Evolutionary conservation across 2,888 invertebrate species (phyloP).

Genomic region (Seira ritae): DNA sequence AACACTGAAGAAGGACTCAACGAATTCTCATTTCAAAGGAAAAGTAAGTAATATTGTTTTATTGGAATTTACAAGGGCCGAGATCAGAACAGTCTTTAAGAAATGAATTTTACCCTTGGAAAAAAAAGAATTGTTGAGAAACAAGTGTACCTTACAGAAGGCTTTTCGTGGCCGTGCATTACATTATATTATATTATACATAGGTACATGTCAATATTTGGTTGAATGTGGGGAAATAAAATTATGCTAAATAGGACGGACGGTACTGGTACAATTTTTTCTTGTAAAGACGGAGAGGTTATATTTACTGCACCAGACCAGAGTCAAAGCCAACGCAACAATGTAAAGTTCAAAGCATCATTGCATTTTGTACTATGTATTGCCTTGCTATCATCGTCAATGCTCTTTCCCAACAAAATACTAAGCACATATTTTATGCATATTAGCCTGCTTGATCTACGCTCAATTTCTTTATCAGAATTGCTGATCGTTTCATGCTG

Average conservation of each 20-base stretch:
- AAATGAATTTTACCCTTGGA: conserved; percentile 17
- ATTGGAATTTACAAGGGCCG: not conserved
- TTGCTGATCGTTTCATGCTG: not conserved
- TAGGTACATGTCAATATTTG: conserved; percentile 5
- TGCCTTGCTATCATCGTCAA: too few relatives aligned
- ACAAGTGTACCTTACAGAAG: conserved; percentile 13
- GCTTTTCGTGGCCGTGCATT: conserved; percentile 2
- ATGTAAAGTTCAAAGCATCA: too few relatives aligned
- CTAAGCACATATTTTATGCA: too few relatives aligned
- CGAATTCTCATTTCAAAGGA: not conserved
- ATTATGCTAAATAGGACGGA: conserved; percentile 16
- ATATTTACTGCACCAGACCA: too few relatives aligned
- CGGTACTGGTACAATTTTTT: too few relatives aligned
- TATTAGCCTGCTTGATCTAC: not conserved
- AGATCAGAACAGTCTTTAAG: conserved; percentile 12
- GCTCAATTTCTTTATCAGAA: not conserved
- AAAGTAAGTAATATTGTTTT: conserved; percentile 13
- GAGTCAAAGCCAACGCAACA: too few relatives aligned
- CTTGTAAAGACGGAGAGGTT: too few relatives aligned
- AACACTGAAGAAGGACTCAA: not conserved
- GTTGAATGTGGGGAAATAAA: not conserved
- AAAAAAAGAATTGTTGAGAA: conserved; percentile 1
- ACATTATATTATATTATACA: too few relatives aligned
- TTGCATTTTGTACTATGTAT: too few relatives aligned
- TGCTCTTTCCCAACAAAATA: too few relatives aligned